Conservation (phyloP, 2,888 invertebrate species). For the Onchidella celtica region DNA sequence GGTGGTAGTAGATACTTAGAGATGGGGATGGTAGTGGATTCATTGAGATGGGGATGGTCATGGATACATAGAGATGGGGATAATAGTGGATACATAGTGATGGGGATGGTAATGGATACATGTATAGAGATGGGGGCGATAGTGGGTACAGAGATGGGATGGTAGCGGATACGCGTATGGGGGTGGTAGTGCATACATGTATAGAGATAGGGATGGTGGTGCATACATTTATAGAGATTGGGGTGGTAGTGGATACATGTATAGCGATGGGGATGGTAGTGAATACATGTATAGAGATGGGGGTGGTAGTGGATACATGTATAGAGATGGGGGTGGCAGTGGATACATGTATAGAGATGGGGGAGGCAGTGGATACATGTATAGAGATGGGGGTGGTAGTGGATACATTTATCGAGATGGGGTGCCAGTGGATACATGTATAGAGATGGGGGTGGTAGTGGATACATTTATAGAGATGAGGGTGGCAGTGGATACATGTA, state of each 20-base stretch:
- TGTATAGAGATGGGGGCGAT: background rate
- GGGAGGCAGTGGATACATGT: background rate
- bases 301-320: background rate
- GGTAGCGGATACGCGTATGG: background rate
- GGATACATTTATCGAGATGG: background rate
- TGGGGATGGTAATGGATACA: background rate
- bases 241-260: background rate
- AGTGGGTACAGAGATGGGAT: background rate
- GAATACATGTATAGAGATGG: no score
- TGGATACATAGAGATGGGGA: background rate
- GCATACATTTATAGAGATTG: background rate
- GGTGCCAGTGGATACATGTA: background rate
- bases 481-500: background rate
- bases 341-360: background rate
- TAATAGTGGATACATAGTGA: no score
- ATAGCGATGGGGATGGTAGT: background rate
- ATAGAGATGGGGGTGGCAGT: constrained; percentile 4
- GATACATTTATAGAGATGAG: background rate
- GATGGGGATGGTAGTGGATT: background rate
- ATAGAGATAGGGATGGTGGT: background rate
- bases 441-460: constrained; percentile 13
- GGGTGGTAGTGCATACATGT: background rate
- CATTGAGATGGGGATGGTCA: background rate
- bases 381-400: constrained; percentile 8
- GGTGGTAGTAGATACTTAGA: constrained; percentile 12